Base-by-base conservation (phyloP, 2,113 vertebrate species). In the Cromileptes altivelis region DNA sequence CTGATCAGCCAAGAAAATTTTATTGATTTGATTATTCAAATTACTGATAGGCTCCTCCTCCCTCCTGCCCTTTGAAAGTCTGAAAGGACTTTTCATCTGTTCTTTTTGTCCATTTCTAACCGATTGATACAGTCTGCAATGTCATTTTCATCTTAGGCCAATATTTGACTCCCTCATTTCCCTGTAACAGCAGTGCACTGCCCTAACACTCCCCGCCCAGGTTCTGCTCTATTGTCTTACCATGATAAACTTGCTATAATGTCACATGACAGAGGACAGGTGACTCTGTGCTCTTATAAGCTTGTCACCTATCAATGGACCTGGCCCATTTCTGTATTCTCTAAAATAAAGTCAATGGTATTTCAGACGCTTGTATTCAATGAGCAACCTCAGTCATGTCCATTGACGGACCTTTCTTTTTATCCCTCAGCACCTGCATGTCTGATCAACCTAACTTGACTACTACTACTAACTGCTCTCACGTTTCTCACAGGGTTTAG, bases 111-210 rank as follows among this genome's bases (percentile, higher is more conserved):
- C 91, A 86, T 91, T 30, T 76, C 81, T 82, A 92, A 91, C 86
- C 85, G 86, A 92, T 94, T 96, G 92, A 94, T 93, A 91, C 91
- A 86, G 94, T 95, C 92, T 95, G 93, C 91, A 94, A 94, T 94
- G 93, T 93, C 93, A 94, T 94, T 95, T 70, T 90, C 91, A 91
- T 89, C 77, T 62, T 61, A 64, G 80, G 69, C 68, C 81, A 85
- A 78, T 85, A 81, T 84, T 75, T 80, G 64, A 68, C 65, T 67
- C 15, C 21, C 55, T 85, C 78, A 68, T 84, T 71, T 63, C 47
- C 47, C 67, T 86, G 50, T 78, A 87, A 88, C 63, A 52, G 63
- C 69, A 77, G 69, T 69, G 75, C 78, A 50, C 57, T 53, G 25
- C 76, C 58, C 42, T 69, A 61, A 79, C 69, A 72, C 60, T 25